Evolutionary conservation across 2,113 vertebrate genomes (phyloP).

Genomic region (rat (Rattus norvegicus)): GRCr8 NC_086020.1:32145001-32145500

Average conservation of each 20-base stretch:
- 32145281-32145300: neutral
- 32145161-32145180: constrained; percentile 70
- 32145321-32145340: neutral
- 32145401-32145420: neutral
- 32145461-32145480: neutral
- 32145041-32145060: constrained; percentile 71
- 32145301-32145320: neutral
- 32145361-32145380: neutral
- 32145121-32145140: constrained; percentile 24
- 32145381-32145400: too few relatives aligned
- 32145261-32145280: neutral
- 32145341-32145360: too few relatives aligned
- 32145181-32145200: constrained; percentile 2
- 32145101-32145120: constrained; percentile 67
- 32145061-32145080: constrained; percentile 75
- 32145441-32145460: neutral
- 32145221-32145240: constrained; percentile 2
- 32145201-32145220: constrained; percentile 26
- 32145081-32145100: constrained; percentile 73
- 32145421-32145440: neutral
- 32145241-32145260: neutral
- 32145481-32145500: neutral
- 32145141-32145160: neutral
- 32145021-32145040: constrained; percentile 83
- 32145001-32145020: constrained; percentile 80